Conservation (phyloP, 2,888 invertebrate genomes). For the Nipponacmea schrenckii region DNA sequence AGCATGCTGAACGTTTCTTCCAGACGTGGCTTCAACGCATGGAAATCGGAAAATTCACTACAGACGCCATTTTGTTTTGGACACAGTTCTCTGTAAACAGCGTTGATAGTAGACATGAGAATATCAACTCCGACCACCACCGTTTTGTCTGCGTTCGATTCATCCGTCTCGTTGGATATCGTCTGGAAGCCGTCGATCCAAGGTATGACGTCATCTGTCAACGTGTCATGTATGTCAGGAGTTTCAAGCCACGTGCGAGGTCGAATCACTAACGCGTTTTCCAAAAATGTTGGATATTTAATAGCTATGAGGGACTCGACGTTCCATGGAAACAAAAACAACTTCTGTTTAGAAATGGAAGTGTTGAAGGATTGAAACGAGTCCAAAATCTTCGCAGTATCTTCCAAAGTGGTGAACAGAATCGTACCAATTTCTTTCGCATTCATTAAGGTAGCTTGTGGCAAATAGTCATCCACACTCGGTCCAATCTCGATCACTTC, state of each 20-base stretch:
- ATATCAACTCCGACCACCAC: slow-evolving; percentile 15
- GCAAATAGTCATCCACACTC: neutral
- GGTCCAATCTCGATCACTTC: slow-evolving; percentile 10
- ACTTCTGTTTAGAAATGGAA: slow-evolving; percentile 18
- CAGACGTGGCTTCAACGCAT: neutral
- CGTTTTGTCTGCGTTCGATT: slow-evolving; percentile 10
- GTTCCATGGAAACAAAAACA: slow-evolving; percentile 36
- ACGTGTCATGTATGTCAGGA: slow-evolving; percentile 10
- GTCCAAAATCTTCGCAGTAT: slow-evolving; percentile 23
- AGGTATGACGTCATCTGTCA: slow-evolving; percentile 9
- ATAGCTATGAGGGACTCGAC: neutral
- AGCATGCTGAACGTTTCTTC: slow-evolving; percentile 10
- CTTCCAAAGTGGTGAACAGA: slow-evolving; percentile 27
- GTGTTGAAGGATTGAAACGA: neutral
- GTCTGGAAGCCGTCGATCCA: slow-evolving; percentile 21
- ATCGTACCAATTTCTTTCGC: slow-evolving; percentile 20
- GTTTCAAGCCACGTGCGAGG: neutral
- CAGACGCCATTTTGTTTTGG: slow-evolving; percentile 17
- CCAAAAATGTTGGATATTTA: slow-evolving; percentile 6
- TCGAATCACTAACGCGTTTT: slow-evolving; percentile 14
- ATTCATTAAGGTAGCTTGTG: neutral
- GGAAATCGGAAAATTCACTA: slow-evolving; percentile 1
- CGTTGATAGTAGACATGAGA: slow-evolving; percentile 16
- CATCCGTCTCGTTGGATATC: neutral
- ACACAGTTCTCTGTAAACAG: slow-evolving; percentile 21